Evolutionary conservation across 2,113 vertebrate genomes (phyloP).

Genomic region (Elachura formosa): DNA sequence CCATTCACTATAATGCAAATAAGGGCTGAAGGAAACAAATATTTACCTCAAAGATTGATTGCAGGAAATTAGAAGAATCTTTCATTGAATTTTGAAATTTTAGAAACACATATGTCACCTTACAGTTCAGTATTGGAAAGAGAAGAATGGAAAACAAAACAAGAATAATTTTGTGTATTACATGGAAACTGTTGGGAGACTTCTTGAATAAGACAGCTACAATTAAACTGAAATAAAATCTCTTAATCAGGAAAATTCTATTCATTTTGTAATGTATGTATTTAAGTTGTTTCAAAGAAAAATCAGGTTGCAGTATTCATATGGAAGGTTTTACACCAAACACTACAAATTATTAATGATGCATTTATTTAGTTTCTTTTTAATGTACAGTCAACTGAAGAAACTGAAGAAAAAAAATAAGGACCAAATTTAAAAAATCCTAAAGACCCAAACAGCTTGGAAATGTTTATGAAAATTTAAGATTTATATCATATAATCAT

Average conservation of each 20-base stretch:
- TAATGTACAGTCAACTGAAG: background rate
- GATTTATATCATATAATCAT: background rate
- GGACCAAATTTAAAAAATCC: fast-evolving
- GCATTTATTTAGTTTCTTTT: background rate
- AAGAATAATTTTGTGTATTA: background rate
- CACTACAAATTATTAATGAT: background rate
- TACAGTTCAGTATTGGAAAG: background rate
- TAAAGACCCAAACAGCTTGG: background rate
- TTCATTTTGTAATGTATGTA: background rate
- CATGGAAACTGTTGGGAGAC: background rate
- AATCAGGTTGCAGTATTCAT: background rate
- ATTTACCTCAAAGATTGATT: background rate
- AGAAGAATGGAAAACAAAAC: background rate
- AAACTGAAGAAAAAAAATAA: background rate
- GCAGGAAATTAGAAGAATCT: background rate
- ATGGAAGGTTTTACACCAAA: background rate
- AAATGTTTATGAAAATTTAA: background rate
- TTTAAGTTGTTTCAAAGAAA: background rate
- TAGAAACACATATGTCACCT: background rate
- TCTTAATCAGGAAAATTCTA: background rate
- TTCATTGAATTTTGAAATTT: background rate
- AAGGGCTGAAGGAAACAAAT: background rate
- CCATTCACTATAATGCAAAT: background rate
- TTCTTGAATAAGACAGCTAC: background rate
- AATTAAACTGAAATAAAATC: background rate